Base-by-base conservation (phyloP, 2,888 invertebrate species). In the Operophtera brumata region DNA sequence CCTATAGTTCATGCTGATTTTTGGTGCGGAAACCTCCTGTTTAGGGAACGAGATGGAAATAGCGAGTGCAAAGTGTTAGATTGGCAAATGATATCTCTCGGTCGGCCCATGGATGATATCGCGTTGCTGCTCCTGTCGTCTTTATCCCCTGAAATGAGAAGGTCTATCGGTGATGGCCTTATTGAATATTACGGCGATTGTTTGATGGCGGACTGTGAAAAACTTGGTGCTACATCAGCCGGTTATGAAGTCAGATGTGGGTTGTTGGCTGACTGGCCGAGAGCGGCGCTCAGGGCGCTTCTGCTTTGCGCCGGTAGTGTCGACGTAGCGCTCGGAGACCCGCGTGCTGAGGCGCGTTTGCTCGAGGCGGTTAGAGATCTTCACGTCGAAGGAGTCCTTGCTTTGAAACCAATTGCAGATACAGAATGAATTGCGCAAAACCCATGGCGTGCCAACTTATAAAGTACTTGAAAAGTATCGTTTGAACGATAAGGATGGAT, bases 1-100 rank as follows among this genome's bases (percentile, higher is more conserved):
- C 89, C 95, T 6, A 93, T 96, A 56, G 95, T 95, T 0, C 96
- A 96, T 78, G 95, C 95, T 0, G 96, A 96, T 75, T 96, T 96
- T 79, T 96, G 96, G 96, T 94, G 94, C 75, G 95, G 95, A 66
- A 95, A 95, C 81, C 88, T 95, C 11, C 86, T 95, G 57, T 95
- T 96, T 70, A 87, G 91, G 51, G 92, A 92, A 61, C 75, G 67
- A 52, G 82, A 86, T 14, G 87, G 86, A 55, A 65, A 80, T 51
- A 92, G 91, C 67, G 91, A 92, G 57, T 96, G 95, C 73, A 92
- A 93, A 49, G 94, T 95, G 43, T 82, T 96, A 39, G 95, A 96
- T 77, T 96, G 95, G 95, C 96, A 96, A 87, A 95, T 96, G 95
- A 94, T 95, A 42, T 95, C 94, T 1, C 92, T 94, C 59, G 94